Evolutionary conservation across 2,797 vertebrate species (phyloP).

Genomic region (Oryzias sinensis): DNA sequence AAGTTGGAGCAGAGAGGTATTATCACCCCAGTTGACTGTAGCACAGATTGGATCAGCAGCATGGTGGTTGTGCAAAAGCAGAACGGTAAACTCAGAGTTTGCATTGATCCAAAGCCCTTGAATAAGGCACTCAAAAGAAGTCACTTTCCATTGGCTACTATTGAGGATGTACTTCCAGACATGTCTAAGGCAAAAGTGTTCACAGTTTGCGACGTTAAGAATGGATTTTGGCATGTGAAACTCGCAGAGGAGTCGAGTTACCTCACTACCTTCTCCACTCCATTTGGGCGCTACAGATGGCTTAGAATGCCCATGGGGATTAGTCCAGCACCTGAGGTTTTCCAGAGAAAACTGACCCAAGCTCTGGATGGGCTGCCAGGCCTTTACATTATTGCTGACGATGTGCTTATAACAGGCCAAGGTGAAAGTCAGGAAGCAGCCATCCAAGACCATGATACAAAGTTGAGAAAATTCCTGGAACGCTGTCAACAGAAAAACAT

Average conservation of each 20-base stretch:
- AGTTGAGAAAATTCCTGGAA: slow-evolving; percentile 4
- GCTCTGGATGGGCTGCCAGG: neutral
- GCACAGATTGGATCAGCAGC: no score
- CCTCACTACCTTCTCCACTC: slow-evolving; percentile 13
- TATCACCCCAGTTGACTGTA: no score
- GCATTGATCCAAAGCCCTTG: slow-evolving; percentile 1
- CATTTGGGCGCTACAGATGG: neutral
- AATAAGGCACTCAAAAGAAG: slow-evolving; percentile 2
- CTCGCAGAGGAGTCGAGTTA: slow-evolving; percentile 34
- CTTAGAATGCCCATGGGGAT: slow-evolving; percentile 9
- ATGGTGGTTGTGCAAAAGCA: slow-evolving; percentile 4
- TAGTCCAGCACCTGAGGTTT: neutral
- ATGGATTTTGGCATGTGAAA: slow-evolving; percentile 33
- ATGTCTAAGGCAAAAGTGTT: neutral
- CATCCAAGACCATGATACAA: neutral
- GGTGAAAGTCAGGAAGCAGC: neutral
- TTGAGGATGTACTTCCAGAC: slow-evolving; percentile 1
- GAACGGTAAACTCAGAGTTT: slow-evolving; percentile 1
- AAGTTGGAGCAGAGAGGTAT: neutral
- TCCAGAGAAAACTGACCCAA: slow-evolving; percentile 1
- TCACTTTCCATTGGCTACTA: neutral
- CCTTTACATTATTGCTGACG: neutral
- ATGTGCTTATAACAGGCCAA: neutral
- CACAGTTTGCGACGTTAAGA: slow-evolving; percentile 27
- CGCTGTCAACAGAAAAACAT: slow-evolving; percentile 13